Evolutionary conservation across 2,113 vertebrate species (phyloP).

Genomic region (Aphelocoma coerulescens): DNA sequence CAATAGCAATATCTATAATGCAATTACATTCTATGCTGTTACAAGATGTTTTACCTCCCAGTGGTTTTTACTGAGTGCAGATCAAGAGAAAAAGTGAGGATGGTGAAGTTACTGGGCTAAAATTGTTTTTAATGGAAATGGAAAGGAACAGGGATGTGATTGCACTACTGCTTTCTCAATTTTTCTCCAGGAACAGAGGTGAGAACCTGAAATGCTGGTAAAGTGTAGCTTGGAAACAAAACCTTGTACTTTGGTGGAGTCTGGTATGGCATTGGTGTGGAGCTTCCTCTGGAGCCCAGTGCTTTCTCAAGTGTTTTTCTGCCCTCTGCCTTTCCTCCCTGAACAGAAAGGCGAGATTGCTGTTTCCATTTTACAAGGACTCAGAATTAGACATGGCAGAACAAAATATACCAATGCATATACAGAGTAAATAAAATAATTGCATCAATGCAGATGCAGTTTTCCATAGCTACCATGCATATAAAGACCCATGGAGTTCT

Average conservation of each 20-base stretch:
- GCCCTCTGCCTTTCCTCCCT: background rate
- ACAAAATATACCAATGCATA: background rate
- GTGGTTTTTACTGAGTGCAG: background rate
- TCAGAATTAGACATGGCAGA: background rate
- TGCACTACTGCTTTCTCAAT: background rate
- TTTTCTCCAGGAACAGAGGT: background rate
- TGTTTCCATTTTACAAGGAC: background rate
- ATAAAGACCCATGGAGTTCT: background rate
- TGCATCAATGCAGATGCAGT: background rate
- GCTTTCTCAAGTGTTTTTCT: fast-evolving
- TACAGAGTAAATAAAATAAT: background rate
- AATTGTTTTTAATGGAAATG: background rate
- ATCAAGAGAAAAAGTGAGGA: background rate
- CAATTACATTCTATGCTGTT: background rate
- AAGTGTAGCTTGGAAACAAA: background rate
- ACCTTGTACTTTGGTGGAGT: background rate
- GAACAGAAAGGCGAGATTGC: background rate
- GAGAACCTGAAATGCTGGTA: background rate
- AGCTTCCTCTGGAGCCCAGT: background rate
- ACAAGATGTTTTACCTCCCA: background rate
- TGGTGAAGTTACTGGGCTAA: background rate
- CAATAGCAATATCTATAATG: background rate
- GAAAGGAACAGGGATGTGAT: background rate
- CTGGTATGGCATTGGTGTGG: background rate
- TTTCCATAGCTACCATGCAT: background rate